Conservation (phyloP, 2,113 vertebrate genomes). For the Willisornis vidua region DNA sequence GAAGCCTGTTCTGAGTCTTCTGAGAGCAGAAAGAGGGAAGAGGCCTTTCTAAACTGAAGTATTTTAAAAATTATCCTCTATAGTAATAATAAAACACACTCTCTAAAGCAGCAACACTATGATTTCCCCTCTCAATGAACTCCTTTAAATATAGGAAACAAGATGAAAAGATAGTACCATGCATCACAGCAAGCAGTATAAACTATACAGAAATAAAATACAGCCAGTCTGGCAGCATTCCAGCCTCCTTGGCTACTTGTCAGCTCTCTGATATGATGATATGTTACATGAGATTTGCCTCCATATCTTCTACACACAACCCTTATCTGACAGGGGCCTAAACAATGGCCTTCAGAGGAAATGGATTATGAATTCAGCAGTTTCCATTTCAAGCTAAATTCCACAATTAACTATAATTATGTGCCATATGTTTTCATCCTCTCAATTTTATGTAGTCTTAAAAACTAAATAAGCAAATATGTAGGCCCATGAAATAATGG, state of each 20-base stretch:
- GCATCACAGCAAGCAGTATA: not conserved
- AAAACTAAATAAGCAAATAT: slow-evolving; percentile 5
- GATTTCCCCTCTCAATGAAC: not conserved
- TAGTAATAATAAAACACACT: not conserved
- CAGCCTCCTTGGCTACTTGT: not conserved
- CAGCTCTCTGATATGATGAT: not conserved
- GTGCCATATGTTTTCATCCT: not conserved
- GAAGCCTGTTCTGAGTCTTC: not conserved
- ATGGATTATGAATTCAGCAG: not conserved
- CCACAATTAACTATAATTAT: slow-evolving; percentile 5
- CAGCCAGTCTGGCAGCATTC: not conserved
- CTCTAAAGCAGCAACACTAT: not conserved
- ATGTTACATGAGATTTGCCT: not conserved
- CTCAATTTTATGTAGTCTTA: not conserved
- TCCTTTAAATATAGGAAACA: not conserved
- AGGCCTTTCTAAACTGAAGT: not conserved
- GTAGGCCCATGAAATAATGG: not conserved
- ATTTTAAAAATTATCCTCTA: not conserved
- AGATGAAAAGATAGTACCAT: not conserved
- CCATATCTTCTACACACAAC: not conserved
- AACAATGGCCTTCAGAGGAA: not conserved
- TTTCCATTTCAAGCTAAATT: slow-evolving; percentile 25
- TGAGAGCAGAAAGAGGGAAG: not conserved
- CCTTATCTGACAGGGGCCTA: not conserved
- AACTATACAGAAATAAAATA: not conserved